These are phyloP conservation scores for Eueremaeus valkanovi DNA, from an alignment of 2,888 invertebrate species.

Conservation along the genomic window DNA sequence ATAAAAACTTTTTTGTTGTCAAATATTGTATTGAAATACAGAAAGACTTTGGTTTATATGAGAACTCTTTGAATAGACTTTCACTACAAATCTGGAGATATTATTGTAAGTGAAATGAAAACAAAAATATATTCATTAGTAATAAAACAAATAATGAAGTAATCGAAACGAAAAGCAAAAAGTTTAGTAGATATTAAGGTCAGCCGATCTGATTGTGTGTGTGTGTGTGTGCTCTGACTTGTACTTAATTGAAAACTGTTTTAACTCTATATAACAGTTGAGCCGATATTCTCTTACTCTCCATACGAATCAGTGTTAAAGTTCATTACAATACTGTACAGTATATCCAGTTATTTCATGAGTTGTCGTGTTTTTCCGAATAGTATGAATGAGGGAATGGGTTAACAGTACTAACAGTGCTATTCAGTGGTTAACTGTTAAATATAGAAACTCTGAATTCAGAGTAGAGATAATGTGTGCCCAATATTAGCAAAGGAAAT, in stretches of 20 bases:
- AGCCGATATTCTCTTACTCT: background rate
- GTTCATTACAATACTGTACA: conserved; percentile 12
- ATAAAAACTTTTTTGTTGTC: background rate
- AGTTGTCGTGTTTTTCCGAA: too few relatives aligned
- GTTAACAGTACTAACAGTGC: background rate
- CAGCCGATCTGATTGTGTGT: background rate
- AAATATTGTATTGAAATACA: background rate
- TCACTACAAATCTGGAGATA: background rate
- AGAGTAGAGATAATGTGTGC: background rate
- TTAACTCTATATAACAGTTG: background rate
- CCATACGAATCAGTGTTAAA: background rate
- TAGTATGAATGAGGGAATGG: background rate
- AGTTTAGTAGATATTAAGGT: background rate
- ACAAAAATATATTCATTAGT: background rate
- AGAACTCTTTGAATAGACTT: background rate
- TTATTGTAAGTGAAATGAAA: background rate
- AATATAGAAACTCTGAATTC: conserved; percentile 8
- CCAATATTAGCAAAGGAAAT: conserved; percentile 13
- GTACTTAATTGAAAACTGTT: background rate
- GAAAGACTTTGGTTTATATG: background rate
- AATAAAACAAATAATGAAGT: background rate
- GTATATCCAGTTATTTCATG: background rate
- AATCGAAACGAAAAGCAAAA: background rate
- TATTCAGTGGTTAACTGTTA: background rate
- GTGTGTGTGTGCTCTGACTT: background rate